Percentiles rank a stretch among this genome's conserved stretches.
Conservation (phyloP, 2,797 vertebrate genomes). For the Platalea minor region DNA sequence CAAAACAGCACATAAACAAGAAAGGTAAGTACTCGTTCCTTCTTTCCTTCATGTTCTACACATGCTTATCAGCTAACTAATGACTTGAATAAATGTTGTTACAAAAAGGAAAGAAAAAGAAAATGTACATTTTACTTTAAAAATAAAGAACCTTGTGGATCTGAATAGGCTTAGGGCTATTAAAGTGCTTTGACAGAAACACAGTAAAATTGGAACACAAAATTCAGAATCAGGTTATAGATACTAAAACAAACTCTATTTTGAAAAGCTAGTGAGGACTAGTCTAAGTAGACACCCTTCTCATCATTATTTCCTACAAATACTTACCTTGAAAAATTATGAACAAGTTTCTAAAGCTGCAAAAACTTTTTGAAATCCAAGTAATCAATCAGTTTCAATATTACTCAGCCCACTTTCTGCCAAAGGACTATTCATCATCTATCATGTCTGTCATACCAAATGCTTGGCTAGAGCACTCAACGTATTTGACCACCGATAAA, state of each 20-base stretch:
- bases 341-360: not conserved
- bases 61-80: not conserved
- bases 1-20: not conserved
- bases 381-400: not conserved
- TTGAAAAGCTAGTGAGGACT: not conserved
- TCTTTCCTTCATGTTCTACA: not conserved
- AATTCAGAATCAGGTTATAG: not conserved
- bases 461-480: not conserved
- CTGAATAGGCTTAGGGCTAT: not conserved
- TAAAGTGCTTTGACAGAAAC: not conserved
- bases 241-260: not conserved
- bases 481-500: not conserved
- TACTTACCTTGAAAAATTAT: not conserved
- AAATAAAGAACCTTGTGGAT: not conserved
- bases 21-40: not conserved
- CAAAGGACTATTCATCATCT: not conserved
- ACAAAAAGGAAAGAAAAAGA: not conserved
- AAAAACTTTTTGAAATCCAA: not conserved
- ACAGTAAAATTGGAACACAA: not conserved
- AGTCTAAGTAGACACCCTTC: not conserved
- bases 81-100: not conserved
- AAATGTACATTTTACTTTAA: not conserved
- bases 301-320: not conserved
- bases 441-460: not conserved
- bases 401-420: not conserved